phyloP scores from a whole-genome alignment of 1,140 invertebrate genomes.

The Archegozetes longisetosus region DNA sequence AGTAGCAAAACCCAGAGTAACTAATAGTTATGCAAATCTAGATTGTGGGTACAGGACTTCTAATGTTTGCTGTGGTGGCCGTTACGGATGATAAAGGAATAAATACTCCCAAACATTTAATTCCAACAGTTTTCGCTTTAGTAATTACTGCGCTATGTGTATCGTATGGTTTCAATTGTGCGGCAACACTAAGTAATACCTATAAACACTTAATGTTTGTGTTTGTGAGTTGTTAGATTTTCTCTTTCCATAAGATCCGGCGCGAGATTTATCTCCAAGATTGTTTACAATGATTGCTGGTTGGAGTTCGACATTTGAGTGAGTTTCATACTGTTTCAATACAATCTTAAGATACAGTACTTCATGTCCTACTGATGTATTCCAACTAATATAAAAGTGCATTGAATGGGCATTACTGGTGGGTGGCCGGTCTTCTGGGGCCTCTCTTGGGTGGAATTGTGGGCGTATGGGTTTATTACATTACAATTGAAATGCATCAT shows the following conservation, averaged over 20 bases:
- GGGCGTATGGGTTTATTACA: background rate
- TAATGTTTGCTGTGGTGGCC: background rate
- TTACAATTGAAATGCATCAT: background rate
- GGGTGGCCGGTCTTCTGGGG: background rate
- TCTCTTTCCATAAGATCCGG: background rate
- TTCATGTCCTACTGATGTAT: background rate
- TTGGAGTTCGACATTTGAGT: background rate
- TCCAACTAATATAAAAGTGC: background rate
- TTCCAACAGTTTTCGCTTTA: background rate
- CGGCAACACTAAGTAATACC: too few species aligned
- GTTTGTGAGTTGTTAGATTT: background rate
- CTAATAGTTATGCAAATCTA: too few species aligned
- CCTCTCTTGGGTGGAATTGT: background rate
- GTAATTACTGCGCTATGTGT: background rate
- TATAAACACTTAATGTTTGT: too few species aligned
- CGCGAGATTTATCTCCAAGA: background rate
- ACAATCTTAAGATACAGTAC: background rate
- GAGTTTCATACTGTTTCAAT: background rate
- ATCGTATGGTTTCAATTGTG: constrained; percentile 17
- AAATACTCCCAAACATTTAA: background rate
- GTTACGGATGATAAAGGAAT: background rate
- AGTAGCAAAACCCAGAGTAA: too few species aligned
- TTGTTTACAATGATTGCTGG: background rate
- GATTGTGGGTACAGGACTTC: constrained; percentile 1
- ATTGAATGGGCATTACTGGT: background rate